Evolutionary conservation across 2,888 invertebrate genomes (phyloP).

Genomic region (Pristionchus japonicus): DNA sequence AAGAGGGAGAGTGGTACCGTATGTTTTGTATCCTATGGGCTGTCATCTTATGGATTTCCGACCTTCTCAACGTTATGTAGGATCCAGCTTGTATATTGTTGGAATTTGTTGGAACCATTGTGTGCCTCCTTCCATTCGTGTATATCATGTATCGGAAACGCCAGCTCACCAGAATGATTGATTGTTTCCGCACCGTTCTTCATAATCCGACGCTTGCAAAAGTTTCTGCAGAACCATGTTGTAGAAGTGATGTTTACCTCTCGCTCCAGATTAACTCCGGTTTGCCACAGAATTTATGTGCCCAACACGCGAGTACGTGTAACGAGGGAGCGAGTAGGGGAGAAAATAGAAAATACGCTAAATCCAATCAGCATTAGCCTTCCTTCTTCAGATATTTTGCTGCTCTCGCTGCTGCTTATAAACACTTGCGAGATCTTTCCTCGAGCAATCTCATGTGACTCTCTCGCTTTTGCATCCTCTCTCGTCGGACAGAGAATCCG

Average conservation of each 20-base stretch:
- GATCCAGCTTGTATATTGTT: no score
- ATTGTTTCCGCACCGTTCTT: no score
- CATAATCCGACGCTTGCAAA: neutral
- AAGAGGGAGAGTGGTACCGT: neutral
- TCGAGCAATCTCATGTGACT: no score
- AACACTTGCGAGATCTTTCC: constrained; percentile 22
- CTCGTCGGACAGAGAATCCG: no score
- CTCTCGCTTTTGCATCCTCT: no score
- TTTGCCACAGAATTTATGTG: neutral
- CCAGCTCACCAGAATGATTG: no score
- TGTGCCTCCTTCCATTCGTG: no score
- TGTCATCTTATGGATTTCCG: no score
- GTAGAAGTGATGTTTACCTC: neutral
- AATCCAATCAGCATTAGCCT: constrained; percentile 27
- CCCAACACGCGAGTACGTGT: neutral
- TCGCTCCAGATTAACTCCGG: neutral
- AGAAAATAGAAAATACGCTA: neutral
- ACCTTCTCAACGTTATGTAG: no score
- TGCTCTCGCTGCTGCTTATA: neutral
- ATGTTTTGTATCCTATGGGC: neutral
- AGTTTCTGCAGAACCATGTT: neutral
- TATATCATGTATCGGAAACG: no score
- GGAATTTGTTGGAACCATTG: no score
- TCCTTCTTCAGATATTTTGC: neutral
- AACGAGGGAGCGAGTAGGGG: neutral